Evolutionary conservation across 35 echinoderm and acorn worm genomes (phyloP), one percentile per base, ranked within the genome.

Genomic region (Ptychodera flava): DNA sequence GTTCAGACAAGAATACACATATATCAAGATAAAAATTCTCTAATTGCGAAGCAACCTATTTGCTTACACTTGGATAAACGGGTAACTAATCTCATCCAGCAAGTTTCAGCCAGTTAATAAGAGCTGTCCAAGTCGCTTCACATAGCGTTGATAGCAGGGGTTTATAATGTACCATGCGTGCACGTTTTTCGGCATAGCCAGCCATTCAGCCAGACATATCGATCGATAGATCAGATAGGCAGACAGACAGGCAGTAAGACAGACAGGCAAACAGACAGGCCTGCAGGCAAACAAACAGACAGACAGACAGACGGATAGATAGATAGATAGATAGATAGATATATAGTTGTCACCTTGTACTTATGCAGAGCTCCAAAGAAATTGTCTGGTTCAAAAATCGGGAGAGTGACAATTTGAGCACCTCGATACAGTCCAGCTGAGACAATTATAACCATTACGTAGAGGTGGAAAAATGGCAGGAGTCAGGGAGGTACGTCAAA

Each of bases 331-430:
- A n/a, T n/a, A n/a, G n/a, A n/a, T n/a, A n/a, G n/a, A n/a, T n/a
- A n/a, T n/a, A 53, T 34, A 34, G 36, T 85, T 36, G 31, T 1
- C 78, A 93, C 91, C 91, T 93, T 89, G 53, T 93, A 86, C 29
- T 93, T 80, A 75, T 93, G 87, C 35, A 93, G 14, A 31, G 78
- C 36, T 86, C 64, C 15, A 93, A 35, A 84, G 89, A 89, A 15
- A 79, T 6, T 12, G n/a, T 93, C 84, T 6, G 87, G 87, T n/a
- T 93, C 87, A 89, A 93, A 93, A n/a, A 77, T 37, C 35, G 88
- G 79, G 29, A 93, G 78, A 29, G 78, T 83, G 33, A 93, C 88
- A 30, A 90, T 38, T 33, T 52, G 81, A 0, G 78, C 34, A 0
- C 91, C 91, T 15, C 34, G 30, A 30, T 88, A 31, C 0, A 93